These are phyloP conservation scores for Sphyrna mokarran DNA, from an alignment of 2,113 vertebrate species.

Conservation along the genomic window DNA sequence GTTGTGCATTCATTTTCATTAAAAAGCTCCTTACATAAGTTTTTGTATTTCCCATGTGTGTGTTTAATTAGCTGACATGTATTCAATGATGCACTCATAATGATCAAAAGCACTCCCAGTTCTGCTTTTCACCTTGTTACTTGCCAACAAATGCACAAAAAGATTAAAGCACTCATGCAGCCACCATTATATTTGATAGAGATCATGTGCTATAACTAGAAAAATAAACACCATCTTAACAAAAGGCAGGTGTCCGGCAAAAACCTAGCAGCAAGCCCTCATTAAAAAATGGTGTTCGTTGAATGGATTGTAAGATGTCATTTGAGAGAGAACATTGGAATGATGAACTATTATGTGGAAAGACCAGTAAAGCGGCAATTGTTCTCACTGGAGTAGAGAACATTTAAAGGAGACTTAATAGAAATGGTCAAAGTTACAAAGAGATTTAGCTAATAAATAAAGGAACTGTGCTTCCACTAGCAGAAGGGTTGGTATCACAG, in stretches of 20 bases:
- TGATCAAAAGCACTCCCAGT: no score
- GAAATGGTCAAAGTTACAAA: not conserved
- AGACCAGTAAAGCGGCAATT: not conserved
- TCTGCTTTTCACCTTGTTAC: no score
- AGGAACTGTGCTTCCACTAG: not conserved
- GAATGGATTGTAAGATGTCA: not conserved
- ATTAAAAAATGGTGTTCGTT: not conserved
- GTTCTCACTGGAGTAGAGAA: not conserved
- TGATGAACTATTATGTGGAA: not conserved
- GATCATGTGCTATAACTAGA: not conserved
- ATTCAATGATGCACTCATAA: not conserved
- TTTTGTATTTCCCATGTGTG: not conserved
- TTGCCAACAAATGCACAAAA: not conserved
- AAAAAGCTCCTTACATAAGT: not conserved
- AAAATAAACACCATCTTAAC: not conserved
- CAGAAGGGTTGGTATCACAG: not conserved
- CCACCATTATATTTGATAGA: not conserved
- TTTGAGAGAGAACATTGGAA: not conserved
- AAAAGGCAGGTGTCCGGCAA: not conserved
- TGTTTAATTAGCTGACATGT: not conserved
- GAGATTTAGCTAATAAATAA: no score
- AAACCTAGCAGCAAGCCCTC: not conserved
- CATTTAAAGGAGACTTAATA: not conserved
- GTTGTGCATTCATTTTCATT: no score
- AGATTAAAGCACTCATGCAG: not conserved